Evolutionary conservation across 2,797 vertebrate genomes (phyloP), one percentile per base, ranked within the genome.

Genomic region (Dendrocincla tyrannina): DNA sequence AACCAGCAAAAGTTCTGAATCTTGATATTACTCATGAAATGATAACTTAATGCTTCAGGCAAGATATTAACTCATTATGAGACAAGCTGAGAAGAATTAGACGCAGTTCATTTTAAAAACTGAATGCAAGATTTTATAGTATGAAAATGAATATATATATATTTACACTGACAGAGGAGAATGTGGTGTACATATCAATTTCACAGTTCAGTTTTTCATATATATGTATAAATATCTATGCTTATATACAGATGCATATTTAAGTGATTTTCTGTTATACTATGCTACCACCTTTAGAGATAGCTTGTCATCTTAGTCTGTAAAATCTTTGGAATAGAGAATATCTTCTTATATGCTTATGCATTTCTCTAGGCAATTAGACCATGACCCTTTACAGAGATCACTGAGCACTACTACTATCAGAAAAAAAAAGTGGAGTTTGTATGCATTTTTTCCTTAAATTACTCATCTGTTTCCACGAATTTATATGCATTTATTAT

Each of bases 291-390:
- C 24, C 35, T 91, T 78, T 66, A 69, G 50, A 89, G 23, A 63
- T 7, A 49, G 17, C 5, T 75, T 80, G 12, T 58, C 44, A 60
- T 70, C 47, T 80, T 70, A 60, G 52, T 52, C 41, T 68, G 44
- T 28, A 93, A 89, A 74, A 42, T 80, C 72, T 77, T 77, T 55
- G 25, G 35, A 93, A 78, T 5, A 91, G 14, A 93, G 64, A 87
- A n/a, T 49, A 75, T 77, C 19, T 89, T 33, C 41, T 79, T 68
- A 75, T 89, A 96, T 30, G n/a, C 62, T 88, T 91, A 89, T 72
- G 72, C 39, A 78, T 91, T 95, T 92, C 68, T 85, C 62, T 53
- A 32, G n/a, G 53, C 86, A 91, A 89, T 80, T 85, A 89, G 41
- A 91, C 46, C 35, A 39, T 47, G 84, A 85, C 49, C 41, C 41